A percentile compares a stretch with the other conserved stretches of the same genome.
Conservation (phyloP, 2,113 vertebrate species). For the Potamarius usumacintae region DNA sequence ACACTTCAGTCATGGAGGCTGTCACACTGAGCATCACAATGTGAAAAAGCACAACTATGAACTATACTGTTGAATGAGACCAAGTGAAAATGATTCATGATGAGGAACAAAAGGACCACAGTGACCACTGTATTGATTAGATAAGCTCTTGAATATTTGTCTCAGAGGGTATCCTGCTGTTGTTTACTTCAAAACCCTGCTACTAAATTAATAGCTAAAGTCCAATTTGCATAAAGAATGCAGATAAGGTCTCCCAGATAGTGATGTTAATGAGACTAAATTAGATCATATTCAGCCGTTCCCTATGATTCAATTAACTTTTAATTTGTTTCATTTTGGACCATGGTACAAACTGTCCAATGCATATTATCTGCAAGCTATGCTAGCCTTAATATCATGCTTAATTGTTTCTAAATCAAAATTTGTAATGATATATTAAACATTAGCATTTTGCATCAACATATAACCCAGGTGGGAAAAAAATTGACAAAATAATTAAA, state of each 20-base stretch:
- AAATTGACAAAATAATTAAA: conserved; percentile 21
- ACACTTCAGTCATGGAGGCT: conserved; percentile 51
- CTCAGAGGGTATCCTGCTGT: conserved; percentile 10
- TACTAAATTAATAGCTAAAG: conserved; percentile 42
- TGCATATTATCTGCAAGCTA: conserved; percentile 10
- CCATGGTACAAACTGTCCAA: conserved; percentile 33
- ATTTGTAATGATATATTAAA: conserved; percentile 37
- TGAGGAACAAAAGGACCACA: conserved; percentile 21
- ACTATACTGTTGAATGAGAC: conserved; percentile 33
- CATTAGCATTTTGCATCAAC: conserved; percentile 10
- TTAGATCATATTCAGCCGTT: conserved; percentile 48
- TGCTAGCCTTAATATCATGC: conserved; percentile 35
- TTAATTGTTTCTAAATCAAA: conserved; percentile 41
- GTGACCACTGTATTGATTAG: conserved; percentile 10
- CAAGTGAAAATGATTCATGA: conserved; percentile 47
- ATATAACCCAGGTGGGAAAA: conserved; percentile 1
- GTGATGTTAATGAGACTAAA: conserved; percentile 43
- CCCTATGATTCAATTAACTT: conserved; percentile 52
- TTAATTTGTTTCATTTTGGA: conserved; percentile 53
- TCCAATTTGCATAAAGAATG: conserved; percentile 49
- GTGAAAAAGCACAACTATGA: conserved; percentile 36
- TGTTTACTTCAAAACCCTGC: conserved; percentile 37
- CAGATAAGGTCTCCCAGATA: conserved; percentile 38
- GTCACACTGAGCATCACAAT: conserved; percentile 38
- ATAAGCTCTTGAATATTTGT: conserved; percentile 39